Percentiles rank a stretch among this genome's conserved stretches.
phyloP scores from a whole-genome alignment of 2,888 invertebrate species.

The Asteroscopus sphinx region DNA sequence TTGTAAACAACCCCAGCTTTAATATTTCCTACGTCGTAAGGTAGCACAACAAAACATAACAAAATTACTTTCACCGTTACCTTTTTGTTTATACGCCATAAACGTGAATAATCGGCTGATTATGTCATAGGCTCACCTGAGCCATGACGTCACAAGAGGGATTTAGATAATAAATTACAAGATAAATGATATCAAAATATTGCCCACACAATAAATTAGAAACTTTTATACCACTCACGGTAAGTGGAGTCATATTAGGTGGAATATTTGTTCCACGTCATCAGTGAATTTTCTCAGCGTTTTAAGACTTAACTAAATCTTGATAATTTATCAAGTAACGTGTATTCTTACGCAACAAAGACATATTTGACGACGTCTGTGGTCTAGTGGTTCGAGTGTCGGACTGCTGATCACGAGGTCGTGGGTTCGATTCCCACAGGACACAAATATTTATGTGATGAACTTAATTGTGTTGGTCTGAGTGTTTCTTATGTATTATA shows the following conservation, averaged over 20 bases:
- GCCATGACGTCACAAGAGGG: slow-evolving; percentile 37
- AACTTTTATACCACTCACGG: slow-evolving; percentile 13
- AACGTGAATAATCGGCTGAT: slow-evolving; percentile 30
- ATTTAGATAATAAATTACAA: slow-evolving; percentile 58
- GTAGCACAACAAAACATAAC: neutral
- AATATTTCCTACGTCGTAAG: neutral
- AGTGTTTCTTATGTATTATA: too few species aligned
- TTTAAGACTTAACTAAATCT: too few species aligned
- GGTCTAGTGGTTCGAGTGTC: too few species aligned
- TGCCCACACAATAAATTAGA: slow-evolving; percentile 20
- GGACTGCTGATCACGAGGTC: too few species aligned
- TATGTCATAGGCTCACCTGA: slow-evolving; percentile 31
- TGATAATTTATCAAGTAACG: too few species aligned
- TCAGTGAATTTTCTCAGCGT: too few species aligned
- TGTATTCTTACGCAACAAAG: too few species aligned
- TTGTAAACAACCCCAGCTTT: too few species aligned
- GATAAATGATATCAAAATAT: slow-evolving; percentile 39
- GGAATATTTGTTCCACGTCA: slow-evolving; percentile 1
- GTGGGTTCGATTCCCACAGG: too few species aligned
- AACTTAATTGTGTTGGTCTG: too few species aligned
- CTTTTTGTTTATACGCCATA: neutral
- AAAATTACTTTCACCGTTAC: neutral
- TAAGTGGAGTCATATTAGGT: slow-evolving; percentile 4
- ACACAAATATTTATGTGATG: too few species aligned
- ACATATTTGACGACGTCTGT: too few species aligned